Evolutionary conservation across 2,797 vertebrate species (phyloP), one percentile per base, ranked within the genome.

Genomic region (Enteromius afrohamiltoni): DNA sequence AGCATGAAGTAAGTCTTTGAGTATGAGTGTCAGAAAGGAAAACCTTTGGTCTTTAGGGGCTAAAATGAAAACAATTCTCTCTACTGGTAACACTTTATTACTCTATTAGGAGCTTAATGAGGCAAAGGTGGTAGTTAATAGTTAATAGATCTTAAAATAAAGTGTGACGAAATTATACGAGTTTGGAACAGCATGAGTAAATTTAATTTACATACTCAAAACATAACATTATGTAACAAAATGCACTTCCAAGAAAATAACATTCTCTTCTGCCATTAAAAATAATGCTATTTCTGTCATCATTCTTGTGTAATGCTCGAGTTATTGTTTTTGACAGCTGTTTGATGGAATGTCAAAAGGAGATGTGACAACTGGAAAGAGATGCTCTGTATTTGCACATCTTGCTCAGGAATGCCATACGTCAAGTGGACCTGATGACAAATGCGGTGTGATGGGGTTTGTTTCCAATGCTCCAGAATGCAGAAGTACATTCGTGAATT

Each of bases 311-410:
- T 34, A 81, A 73, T 42, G 65, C 64, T 70, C 69, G 65, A 86
- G 74, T 77, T 81, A 84, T 77, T 13, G 42, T 78, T 73, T 53
- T 14, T 82, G 83, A 80, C 78, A 77, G 82, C 60, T 83, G 42
- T 85, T 81, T 82, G 85, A 84, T 68, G 60, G 74, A 60, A 74
- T 16, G 16, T 71, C 81, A 82, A 83, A 31, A 74, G 4, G 31
- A 80, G 82, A 77, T 21, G 17, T 55, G 19, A 86, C 23, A 42
- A 34, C n/a, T 34, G 26, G 8, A 23, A 49, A 79, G 51, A 71
- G 75, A 81, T 53, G 51, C 26, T 69, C 68, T 55, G 77, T 23
- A 23, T 55, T 62, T 84, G 83, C 58, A 81, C 85, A 83, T 78
- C 71, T 40, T 55, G 79, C 82, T 78, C 68, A 77, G 47, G 65